phyloP scores from a whole-genome alignment of 2,113 vertebrate genomes.

The Antechinus stuartii region DNA sequence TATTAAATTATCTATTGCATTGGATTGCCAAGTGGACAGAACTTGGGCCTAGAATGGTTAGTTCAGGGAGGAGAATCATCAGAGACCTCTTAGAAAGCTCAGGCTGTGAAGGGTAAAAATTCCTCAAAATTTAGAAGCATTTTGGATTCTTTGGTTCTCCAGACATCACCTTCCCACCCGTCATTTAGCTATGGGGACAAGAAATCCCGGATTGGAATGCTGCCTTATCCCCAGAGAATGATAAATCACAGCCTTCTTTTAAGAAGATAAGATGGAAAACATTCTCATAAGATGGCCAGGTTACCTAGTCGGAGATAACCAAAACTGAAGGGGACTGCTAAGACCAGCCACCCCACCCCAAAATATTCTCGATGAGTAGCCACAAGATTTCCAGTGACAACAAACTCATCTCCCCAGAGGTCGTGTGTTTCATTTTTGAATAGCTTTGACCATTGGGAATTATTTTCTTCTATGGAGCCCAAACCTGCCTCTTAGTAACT shows the following conservation, averaged over 20 bases:
- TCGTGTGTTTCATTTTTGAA: background rate
- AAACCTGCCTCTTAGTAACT: background rate
- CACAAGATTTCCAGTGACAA: background rate
- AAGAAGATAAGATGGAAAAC: background rate
- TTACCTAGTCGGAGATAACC: background rate
- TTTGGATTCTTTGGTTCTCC: background rate
- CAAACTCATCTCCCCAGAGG: background rate
- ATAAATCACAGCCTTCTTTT: constrained; percentile 2
- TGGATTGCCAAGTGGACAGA: background rate
- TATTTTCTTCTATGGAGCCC: background rate
- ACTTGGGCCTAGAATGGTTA: background rate
- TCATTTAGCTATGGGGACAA: background rate
- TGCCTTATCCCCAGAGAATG: background rate
- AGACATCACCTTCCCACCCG: background rate
- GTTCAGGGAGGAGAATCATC: background rate
- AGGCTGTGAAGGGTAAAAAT: background rate
- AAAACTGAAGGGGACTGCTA: background rate
- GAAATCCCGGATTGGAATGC: background rate
- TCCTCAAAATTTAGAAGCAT: background rate
- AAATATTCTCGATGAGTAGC: background rate
- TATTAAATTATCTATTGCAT: background rate
- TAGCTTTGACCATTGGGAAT: background rate
- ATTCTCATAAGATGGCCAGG: too few relatives aligned
- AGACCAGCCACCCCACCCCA: background rate
- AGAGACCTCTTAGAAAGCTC: background rate